phyloP scores from a whole-genome alignment of 2,113 vertebrate genomes.

The Leptocoma aspasia region DNA sequence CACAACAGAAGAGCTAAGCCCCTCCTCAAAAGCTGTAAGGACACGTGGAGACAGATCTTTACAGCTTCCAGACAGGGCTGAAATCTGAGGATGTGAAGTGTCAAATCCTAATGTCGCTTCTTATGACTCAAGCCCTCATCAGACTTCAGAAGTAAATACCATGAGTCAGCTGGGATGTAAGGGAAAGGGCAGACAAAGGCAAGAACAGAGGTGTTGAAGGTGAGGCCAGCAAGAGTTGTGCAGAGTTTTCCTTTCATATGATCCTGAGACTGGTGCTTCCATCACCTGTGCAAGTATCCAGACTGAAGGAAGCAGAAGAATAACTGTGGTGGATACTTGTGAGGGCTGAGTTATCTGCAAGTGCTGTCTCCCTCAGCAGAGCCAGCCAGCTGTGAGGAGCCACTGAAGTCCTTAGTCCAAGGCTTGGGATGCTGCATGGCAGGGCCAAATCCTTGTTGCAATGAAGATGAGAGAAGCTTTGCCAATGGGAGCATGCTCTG shows the following conservation, averaged over 20 bases:
- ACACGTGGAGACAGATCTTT: not conserved
- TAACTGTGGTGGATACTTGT: not conserved
- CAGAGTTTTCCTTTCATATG: not conserved
- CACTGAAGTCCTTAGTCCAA: not conserved
- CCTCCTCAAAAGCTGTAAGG: not conserved
- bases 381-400: not conserved
- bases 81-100: not conserved
- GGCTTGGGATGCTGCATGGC: fast-evolving
- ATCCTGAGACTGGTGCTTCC: not conserved
- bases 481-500: conserved; percentile 6
- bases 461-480: not conserved
- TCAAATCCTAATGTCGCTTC: not conserved
- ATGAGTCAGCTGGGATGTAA: not conserved
- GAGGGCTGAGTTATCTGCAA: not conserved
- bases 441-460: not conserved
- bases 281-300: not conserved
- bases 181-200: not conserved
- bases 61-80: not conserved
- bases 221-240: not conserved
- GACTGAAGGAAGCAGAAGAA: not conserved
- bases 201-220: not conserved
- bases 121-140: conserved; percentile 6
- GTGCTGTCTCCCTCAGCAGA: not conserved
- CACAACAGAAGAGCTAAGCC: not conserved
- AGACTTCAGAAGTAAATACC: not conserved